Evolutionary conservation across 2,113 vertebrate species (phyloP).

Genomic region (Macquaria ambigua): DNA sequence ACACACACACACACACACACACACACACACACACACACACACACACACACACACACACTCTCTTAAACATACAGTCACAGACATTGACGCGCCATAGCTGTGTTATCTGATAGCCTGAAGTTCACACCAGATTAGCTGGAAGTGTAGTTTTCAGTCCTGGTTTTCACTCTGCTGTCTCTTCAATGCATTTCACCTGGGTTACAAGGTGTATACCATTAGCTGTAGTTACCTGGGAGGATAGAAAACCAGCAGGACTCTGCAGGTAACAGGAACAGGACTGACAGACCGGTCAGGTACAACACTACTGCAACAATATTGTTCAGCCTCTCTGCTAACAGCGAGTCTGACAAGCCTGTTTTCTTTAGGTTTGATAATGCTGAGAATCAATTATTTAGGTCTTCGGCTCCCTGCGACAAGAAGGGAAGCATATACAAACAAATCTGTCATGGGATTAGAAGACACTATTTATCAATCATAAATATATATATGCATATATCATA

Average conservation of each 20-base stretch:
- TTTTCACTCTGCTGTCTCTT: neutral
- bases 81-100: neutral
- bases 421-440: too few relatives aligned
- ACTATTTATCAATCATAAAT: too few relatives aligned
- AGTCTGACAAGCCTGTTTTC: neutral
- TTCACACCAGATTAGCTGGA: neutral
- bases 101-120: neutral
- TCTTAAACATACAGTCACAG: neutral
- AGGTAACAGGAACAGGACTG: conserved; percentile 7
- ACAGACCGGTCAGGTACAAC: neutral
- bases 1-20: neutral
- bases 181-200: neutral
- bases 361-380: neutral
- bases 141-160: too few relatives aligned
- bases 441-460: too few relatives aligned
- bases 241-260: conserved; percentile 15
- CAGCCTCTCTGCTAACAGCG: neutral
- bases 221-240: neutral
- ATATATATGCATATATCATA: too few relatives aligned
- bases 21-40: neutral
- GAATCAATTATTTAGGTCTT: neutral
- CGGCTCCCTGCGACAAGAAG: neutral
- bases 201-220: conserved; percentile 30
- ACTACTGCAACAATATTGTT: neutral
- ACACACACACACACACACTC: neutral